Percentiles rank a stretch among this genome's conserved stretches.
These are phyloP conservation scores for Xenops minutus DNA, from an alignment of 2,797 vertebrate species.

Conservation along the genomic window DNA sequence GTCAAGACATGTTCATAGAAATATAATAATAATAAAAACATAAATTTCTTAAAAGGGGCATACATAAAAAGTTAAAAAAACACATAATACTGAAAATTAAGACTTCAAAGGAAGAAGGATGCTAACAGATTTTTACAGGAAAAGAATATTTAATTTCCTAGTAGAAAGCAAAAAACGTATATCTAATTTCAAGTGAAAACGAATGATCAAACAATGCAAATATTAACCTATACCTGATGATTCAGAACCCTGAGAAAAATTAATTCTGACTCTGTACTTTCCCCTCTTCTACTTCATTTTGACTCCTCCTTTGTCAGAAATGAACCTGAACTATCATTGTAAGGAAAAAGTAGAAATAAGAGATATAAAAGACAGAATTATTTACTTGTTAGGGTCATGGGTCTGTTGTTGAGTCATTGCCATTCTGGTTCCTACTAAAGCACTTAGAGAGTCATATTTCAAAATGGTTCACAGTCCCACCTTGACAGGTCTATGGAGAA, in stretches of 20 bases:
- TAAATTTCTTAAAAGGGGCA: fast-evolving
- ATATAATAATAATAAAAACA: not conserved
- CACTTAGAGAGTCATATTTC: not conserved
- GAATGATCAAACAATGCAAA: not conserved
- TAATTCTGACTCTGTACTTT: not conserved
- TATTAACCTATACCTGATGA: not conserved
- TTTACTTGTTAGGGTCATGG: not conserved
- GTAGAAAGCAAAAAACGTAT: not conserved
- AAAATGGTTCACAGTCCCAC: not conserved
- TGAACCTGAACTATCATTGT: not conserved
- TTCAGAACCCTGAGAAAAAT: not conserved
- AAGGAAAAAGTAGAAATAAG: not conserved
- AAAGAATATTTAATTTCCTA: not conserved
- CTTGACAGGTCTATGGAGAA: not conserved
- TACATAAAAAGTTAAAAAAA: not conserved
- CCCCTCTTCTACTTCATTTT: not conserved
- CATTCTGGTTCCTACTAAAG: not conserved
- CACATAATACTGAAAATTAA: not conserved
- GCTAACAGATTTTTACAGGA: not conserved
- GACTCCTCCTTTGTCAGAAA: not conserved
- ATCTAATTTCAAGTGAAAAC: not conserved
- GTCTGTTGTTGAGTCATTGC: not conserved
- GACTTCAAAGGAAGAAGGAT: not conserved
- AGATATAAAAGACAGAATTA: not conserved
- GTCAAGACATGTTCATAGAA: not conserved